Percentiles rank a stretch among this genome's conserved stretches.
These are phyloP conservation scores for Theodoxus fluviatilis DNA, from an alignment of 2,888 invertebrate genomes.

Conservation along the genomic window DNA sequence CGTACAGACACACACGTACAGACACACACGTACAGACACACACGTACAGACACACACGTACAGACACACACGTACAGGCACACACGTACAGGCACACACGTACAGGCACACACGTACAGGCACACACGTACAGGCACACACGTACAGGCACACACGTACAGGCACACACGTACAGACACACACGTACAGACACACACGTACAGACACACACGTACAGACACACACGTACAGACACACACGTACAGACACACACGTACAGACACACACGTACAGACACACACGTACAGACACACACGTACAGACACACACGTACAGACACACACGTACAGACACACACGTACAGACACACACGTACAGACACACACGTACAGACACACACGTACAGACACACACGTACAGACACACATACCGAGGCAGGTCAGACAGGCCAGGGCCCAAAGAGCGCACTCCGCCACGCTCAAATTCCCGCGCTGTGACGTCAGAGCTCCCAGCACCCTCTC, in stretches of 20 bases:
- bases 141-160: background rate
- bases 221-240: background rate
- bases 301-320: background rate
- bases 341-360: background rate
- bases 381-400: background rate
- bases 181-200: background rate
- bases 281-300: background rate
- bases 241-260: too few relatives aligned
- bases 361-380: background rate
- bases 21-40: background rate
- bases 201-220: background rate
- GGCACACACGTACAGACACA: constrained; percentile 15
- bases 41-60: background rate
- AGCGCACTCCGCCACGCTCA: constrained; percentile 43
- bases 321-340: constrained; percentile 1
- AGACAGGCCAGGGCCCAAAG: constrained; percentile 49
- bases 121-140: background rate
- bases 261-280: too few relatives aligned
- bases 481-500: constrained; percentile 40
- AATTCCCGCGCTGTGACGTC: constrained; percentile 34
- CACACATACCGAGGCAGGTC: constrained; percentile 34
- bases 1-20: constrained; percentile 1
- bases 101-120: too few relatives aligned
- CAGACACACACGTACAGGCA: too few relatives aligned
- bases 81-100: too few relatives aligned